Evolutionary conservation across 2,113 vertebrate genomes (phyloP).

Genomic region (Eulemur macaco): DNA sequence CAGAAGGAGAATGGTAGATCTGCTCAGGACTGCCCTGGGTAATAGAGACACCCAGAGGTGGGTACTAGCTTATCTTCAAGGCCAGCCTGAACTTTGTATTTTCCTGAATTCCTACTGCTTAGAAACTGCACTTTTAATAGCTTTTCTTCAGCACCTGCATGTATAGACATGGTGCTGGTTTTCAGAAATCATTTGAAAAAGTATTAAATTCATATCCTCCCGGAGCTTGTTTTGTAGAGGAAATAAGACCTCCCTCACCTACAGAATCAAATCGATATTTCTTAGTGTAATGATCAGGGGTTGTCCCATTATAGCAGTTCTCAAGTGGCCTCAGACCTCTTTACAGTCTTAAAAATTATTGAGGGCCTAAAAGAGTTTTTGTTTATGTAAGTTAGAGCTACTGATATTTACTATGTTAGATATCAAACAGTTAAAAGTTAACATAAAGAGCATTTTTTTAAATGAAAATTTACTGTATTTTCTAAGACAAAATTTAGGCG

Average conservation of each 20-base stretch:
- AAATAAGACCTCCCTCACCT: background rate
- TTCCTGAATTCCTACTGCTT: background rate
- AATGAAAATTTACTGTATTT: background rate
- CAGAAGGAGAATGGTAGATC: background rate
- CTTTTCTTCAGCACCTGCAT: background rate
- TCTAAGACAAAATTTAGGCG: background rate
- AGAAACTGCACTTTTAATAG: background rate
- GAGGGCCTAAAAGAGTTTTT: background rate
- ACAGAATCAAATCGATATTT: background rate
- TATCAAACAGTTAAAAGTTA: background rate
- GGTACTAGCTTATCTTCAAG: background rate
- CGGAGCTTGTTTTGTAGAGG: background rate
- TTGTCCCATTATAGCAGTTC: background rate
- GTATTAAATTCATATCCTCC: background rate
- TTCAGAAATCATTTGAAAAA: background rate
- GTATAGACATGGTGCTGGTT: background rate
- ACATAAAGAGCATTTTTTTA: background rate
- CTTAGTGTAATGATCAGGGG: background rate
- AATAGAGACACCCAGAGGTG: background rate
- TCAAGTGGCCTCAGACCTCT: background rate
- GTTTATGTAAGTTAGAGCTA: background rate
- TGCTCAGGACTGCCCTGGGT: background rate
- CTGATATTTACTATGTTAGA: background rate
- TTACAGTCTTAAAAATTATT: background rate
- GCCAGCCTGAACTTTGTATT: background rate